Conservation (phyloP, 2,113 vertebrate species). For the Onychorhynchus coronatus region DNA sequence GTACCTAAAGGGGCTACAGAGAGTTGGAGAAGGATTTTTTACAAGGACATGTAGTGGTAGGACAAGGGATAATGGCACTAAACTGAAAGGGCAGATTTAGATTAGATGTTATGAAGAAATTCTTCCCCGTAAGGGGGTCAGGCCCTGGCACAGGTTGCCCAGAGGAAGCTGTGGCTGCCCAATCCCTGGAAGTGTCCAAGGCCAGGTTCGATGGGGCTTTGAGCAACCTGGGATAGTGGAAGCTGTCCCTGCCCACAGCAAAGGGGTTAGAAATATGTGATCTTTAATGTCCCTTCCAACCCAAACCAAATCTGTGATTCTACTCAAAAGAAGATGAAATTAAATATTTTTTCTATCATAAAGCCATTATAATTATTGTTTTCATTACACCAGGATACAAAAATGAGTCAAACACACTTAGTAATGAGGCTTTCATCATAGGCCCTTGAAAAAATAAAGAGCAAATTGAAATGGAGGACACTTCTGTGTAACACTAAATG, state of each 20-base stretch:
- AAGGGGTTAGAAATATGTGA: fast-evolving
- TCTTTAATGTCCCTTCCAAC: neutral
- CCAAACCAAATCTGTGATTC: neutral
- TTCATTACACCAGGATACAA: neutral
- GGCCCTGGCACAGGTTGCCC: neutral
- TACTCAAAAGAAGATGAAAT: neutral
- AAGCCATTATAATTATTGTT: neutral
- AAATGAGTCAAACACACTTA: neutral
- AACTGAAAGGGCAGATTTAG: neutral
- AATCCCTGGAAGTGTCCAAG: neutral
- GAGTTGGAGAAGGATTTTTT: neutral
- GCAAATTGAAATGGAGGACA: neutral
- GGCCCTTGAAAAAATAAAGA: constrained; percentile 14
- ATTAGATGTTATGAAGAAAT: neutral
- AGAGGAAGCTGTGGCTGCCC: neutral
- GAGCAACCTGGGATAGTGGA: neutral
- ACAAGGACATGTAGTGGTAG: neutral
- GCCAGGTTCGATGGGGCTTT: fast-evolving
- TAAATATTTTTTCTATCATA: neutral
- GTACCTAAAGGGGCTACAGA: neutral
- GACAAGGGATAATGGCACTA: neutral
- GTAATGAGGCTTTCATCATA: neutral
- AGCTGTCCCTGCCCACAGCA: neutral
- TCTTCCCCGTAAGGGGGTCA: neutral
- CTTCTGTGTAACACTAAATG: neutral